Evolutionary conservation across 1,140 invertebrate species (phyloP).

Genomic region (Zaprionus gabonicus): DNA sequence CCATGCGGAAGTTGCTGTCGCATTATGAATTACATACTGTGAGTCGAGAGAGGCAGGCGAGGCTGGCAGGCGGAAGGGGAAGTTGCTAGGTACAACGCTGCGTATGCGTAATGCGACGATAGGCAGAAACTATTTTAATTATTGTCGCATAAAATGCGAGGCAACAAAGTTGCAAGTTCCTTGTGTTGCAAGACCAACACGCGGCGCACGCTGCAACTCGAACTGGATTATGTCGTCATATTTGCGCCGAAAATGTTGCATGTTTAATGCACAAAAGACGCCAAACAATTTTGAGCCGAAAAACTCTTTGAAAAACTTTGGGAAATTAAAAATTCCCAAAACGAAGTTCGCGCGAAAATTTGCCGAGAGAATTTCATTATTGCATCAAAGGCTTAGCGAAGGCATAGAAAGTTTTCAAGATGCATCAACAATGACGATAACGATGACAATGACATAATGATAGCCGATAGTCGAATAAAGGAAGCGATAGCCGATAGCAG

Average conservation of each 20-base stretch:
- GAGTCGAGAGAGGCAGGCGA: background rate
- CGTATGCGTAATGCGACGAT: conserved; percentile 75
- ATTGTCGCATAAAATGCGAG: conserved; percentile 63
- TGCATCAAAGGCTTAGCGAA: background rate
- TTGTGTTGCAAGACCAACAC: conserved; percentile 4
- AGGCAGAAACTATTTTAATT: conserved; percentile 79
- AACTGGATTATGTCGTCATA: background rate
- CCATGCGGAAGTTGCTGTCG: conserved; percentile 69
- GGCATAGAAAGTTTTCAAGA: background rate
- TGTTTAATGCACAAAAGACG: background rate
- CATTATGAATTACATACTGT: conserved; percentile 72
- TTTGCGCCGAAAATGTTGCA: background rate
- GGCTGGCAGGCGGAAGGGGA: background rate
- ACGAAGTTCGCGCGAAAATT: background rate
- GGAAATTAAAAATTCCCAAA: background rate
- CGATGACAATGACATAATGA: no score
- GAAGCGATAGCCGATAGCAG: no score
- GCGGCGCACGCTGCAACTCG: background rate
- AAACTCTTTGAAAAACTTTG: background rate
- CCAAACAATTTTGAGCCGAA: background rate
- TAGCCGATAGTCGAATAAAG: no score
- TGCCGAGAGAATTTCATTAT: background rate
- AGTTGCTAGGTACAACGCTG: conserved; percentile 23
- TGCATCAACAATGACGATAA: no score
- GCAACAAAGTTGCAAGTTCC: conserved; percentile 32